A percentile compares a stretch with the other conserved stretches of the same genome.
Evolutionary conservation across 2,113 vertebrate species (phyloP).

Genomic region (Salvelinus alpinus): DNA sequence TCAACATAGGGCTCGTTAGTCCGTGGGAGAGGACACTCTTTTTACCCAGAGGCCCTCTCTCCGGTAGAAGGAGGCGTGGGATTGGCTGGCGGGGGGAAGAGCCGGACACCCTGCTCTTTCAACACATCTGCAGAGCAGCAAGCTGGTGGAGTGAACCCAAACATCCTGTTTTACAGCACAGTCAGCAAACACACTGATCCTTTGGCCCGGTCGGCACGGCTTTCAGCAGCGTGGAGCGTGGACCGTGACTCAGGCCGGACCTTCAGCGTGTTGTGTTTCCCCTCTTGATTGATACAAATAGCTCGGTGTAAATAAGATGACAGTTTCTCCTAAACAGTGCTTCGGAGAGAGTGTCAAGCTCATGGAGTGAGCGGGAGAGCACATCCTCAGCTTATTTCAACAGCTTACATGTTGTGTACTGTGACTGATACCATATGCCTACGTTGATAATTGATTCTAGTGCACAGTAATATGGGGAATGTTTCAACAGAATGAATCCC

Average conservation of each 20-base stretch:
- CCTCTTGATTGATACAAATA: background rate
- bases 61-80: background rate
- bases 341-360: slow-evolving; percentile 3
- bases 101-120: slow-evolving; percentile 38
- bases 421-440: background rate
- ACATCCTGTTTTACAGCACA: slow-evolving; percentile 33
- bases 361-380: background rate
- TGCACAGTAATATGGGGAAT: background rate
- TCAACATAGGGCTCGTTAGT: slow-evolving; percentile 8
- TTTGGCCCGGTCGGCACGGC: background rate
- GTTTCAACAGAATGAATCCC: background rate
- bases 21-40: slow-evolving; percentile 40
- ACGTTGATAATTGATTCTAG: background rate
- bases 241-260: too few relatives aligned
- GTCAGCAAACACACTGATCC: slow-evolving; percentile 33
- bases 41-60: slow-evolving; percentile 13
- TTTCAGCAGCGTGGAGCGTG: background rate
- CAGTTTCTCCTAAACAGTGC: background rate
- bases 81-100: slow-evolving; percentile 15
- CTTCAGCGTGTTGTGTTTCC: background rate
- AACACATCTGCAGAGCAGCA: slow-evolving; percentile 43
- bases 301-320: background rate
- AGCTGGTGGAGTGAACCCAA: slow-evolving; percentile 10
- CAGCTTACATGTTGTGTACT: background rate
- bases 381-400: background rate